phyloP scores from a whole-genome alignment of 2,888 invertebrate species.

The Eilema caniola region DNA sequence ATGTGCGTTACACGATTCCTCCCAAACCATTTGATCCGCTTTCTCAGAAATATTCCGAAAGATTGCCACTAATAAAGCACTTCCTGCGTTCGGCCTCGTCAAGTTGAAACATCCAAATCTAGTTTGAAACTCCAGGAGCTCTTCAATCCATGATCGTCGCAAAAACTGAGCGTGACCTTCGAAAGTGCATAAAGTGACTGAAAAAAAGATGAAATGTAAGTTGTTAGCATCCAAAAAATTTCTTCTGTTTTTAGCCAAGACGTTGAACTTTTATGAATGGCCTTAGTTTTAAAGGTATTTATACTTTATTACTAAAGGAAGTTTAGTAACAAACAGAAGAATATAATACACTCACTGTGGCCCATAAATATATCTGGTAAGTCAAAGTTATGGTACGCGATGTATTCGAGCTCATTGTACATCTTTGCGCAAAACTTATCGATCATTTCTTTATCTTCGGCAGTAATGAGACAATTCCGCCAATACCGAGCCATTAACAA shows the following conservation, averaged over 20 bases:
- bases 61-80: not conserved
- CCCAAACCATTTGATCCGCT: constrained; percentile 5
- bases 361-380: constrained; percentile 63
- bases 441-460: constrained; percentile 47
- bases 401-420: constrained; percentile 59
- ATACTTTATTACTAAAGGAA: too few relatives aligned
- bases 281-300: too few relatives aligned
- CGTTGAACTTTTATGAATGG: not conserved
- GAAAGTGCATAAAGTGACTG: constrained; percentile 63
- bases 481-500: constrained; percentile 46
- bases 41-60: constrained; percentile 10
- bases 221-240: too few relatives aligned
- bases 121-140: constrained; percentile 54
- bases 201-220: constrained; percentile 25
- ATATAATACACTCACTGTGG: constrained; percentile 57
- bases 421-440: constrained; percentile 50
- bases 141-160: constrained; percentile 56
- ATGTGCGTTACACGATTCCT: constrained; percentile 16
- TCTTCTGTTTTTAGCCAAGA: too few relatives aligned
- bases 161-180: constrained; percentile 62
- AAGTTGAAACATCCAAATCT: constrained; percentile 60
- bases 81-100: constrained; percentile 9
- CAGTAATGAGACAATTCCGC: constrained; percentile 55
- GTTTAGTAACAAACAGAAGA: too few relatives aligned
- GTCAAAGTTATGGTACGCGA: constrained; percentile 49